These are phyloP conservation scores for Adelges cooleyi DNA, from an alignment of 1,140 invertebrate species.

Conservation along the genomic window DNA sequence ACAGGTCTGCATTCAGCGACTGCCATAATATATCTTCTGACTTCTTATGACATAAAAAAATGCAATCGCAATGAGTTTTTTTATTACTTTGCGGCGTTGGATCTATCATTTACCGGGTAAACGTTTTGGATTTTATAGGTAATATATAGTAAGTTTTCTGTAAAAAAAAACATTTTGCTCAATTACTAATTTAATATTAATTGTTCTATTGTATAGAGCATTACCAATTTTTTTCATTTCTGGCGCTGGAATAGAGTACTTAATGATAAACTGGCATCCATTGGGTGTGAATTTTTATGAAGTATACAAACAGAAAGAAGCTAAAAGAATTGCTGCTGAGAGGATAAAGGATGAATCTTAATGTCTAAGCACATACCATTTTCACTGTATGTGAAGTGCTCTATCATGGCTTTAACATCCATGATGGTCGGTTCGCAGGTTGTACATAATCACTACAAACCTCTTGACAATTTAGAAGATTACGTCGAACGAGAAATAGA, in stretches of 20 bases:
- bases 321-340: neutral
- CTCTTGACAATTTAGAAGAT: constrained; percentile 6
- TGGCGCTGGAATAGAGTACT: constrained; percentile 5
- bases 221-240: neutral
- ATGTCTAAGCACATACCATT: neutral
- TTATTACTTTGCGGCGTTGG: neutral
- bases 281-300: constrained; percentile 22
- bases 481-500: constrained; percentile 13
- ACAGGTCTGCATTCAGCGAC: too few relatives aligned
- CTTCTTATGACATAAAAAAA: too few relatives aligned
- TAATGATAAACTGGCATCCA: constrained; percentile 13
- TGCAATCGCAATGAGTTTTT: too few relatives aligned
- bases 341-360: neutral
- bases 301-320: constrained; percentile 9
- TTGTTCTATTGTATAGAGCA: neutral
- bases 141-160: neutral
- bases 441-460: neutral
- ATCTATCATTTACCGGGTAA: neutral
- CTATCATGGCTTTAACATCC: neutral
- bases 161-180: too few relatives aligned
- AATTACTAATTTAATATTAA: neutral
- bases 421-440: constrained; percentile 12
- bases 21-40: too few relatives aligned
- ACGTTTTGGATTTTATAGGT: constrained; percentile 16
- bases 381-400: neutral